phyloP scores from a whole-genome alignment of 2,113 vertebrate species.

The Mobula birostris region DNA sequence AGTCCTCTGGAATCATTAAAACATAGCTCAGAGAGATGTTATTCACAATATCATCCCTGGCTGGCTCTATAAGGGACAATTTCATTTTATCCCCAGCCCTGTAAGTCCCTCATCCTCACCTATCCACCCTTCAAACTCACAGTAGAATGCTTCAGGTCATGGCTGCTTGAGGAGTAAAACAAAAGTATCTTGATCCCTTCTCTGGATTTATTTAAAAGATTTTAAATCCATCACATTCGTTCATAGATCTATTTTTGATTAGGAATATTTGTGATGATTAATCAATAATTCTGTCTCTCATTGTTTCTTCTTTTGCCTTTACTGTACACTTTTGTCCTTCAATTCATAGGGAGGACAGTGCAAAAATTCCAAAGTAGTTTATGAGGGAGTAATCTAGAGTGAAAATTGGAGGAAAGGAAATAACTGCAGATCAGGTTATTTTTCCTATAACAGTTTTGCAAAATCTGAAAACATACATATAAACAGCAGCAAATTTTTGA shows the following conservation, averaged over 20 bases:
- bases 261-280: too few relatives aligned
- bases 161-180: not conserved
- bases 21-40: too few relatives aligned
- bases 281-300: not conserved
- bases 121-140: not conserved
- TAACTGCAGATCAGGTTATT: not conserved
- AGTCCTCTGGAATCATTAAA: not conserved
- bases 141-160: not conserved
- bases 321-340: not conserved
- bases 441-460: not conserved
- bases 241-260: too few relatives aligned
- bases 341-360: not conserved
- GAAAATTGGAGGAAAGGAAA: not conserved
- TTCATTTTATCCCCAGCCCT: not conserved
- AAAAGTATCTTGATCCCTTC: not conserved
- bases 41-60: not conserved
- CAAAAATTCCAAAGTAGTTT: not conserved
- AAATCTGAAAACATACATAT: not conserved
- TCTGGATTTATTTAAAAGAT: not conserved
- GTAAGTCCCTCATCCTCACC: not conserved
- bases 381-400: not conserved
- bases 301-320: not conserved
- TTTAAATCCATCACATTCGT: not conserved
- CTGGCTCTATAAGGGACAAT: not conserved
- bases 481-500: not conserved